A percentile compares a stretch with the other conserved stretches of the same genome.
These are phyloP conservation scores for Spheniscus humboldti DNA, from an alignment of 2,797 vertebrate genomes.

Conservation along the genomic window DNA sequence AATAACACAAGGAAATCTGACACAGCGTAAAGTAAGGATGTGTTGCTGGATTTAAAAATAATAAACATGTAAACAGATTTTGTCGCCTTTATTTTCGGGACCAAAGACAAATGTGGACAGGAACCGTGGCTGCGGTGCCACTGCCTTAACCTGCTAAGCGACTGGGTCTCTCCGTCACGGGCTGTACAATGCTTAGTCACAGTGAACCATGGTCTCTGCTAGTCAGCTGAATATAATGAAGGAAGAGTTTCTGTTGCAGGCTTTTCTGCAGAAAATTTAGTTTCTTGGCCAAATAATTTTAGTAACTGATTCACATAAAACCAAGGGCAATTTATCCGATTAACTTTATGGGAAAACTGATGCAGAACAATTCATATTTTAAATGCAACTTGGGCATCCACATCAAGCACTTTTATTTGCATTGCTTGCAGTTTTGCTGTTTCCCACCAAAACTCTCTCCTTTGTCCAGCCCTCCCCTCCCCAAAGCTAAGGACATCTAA, in stretches of 20 bases:
- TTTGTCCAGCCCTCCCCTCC: neutral
- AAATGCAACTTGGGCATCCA: neutral
- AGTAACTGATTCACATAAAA: neutral
- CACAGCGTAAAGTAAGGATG: neutral
- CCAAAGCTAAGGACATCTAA: slow-evolving; percentile 33
- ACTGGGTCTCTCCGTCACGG: neutral
- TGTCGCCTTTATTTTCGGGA: slow-evolving; percentile 13
- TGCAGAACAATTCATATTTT: neutral
- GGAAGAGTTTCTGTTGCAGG: slow-evolving; percentile 33
- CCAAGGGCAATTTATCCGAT: neutral
- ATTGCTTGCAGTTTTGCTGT: neutral
- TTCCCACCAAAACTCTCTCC: slow-evolving; percentile 34
- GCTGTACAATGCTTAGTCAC: slow-evolving; percentile 77
- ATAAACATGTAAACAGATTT: slow-evolving; percentile 54
- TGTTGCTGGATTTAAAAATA: slow-evolving; percentile 30
- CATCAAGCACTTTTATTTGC: slow-evolving; percentile 4
- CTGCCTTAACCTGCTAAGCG: neutral
- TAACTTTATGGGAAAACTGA: neutral
- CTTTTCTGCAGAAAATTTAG: slow-evolving; percentile 35
- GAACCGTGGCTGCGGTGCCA: neutral
- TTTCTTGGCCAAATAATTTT: slow-evolving; percentile 9
- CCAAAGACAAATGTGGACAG: neutral
- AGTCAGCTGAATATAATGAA: slow-evolving; percentile 58
- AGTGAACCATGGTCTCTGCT: slow-evolving; percentile 89
- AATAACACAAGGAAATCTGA: slow-evolving; percentile 26